Base-by-base conservation (phyloP, 92 coral and sea anemone species). In the Porites divaricata region DNA sequence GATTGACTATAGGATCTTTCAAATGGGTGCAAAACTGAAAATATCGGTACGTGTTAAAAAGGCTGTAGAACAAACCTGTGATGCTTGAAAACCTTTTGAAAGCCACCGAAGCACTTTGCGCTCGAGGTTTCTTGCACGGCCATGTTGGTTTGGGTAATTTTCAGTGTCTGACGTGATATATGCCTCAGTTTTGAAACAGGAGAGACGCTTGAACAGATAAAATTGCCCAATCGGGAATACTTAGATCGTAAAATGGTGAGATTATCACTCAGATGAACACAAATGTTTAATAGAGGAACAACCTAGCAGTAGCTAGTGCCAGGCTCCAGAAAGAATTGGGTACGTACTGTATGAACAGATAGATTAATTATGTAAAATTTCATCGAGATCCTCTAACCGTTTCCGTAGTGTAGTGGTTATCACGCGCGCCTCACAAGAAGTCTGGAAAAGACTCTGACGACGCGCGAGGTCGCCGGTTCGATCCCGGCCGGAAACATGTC, bases 61-160 rank as follows among this genome's bases (percentile, higher is more conserved):
- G 19, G 19, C n/a, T 57, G 75, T n/a, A 19, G 19, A 8, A 63
- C 73, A 62, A 15, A 94, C 96, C 95, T 94, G 78, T 92, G 70
- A 80, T 96, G 98, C 15, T 87, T 90, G 72, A 92, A 91, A 26
- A 96, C 97, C 74, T 96, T 96, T 81, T 92, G 96, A 59, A 80
- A 83, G 51, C 99, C 99, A 21, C 98, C 98, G 80, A 93, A 96
- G 64, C 90, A 78, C 61, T 88, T 93, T 26, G 81, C 88, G 79
- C 97, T 90, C 11, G 99, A 91, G 71, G 79, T 78, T 81, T 96
- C 95, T 20, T 87, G 90, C 45, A 91, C 88, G 79, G 91, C 93
- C 93, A 94, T 94, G 81, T 84, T 84, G 85, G 64, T 64, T 74
- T 53, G 76, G 50, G 45, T 35, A 0, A 26, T 4, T 9, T 19